phyloP scores from a whole-genome alignment of 2,888 invertebrate genomes.

The Ophion ellenae region DNA sequence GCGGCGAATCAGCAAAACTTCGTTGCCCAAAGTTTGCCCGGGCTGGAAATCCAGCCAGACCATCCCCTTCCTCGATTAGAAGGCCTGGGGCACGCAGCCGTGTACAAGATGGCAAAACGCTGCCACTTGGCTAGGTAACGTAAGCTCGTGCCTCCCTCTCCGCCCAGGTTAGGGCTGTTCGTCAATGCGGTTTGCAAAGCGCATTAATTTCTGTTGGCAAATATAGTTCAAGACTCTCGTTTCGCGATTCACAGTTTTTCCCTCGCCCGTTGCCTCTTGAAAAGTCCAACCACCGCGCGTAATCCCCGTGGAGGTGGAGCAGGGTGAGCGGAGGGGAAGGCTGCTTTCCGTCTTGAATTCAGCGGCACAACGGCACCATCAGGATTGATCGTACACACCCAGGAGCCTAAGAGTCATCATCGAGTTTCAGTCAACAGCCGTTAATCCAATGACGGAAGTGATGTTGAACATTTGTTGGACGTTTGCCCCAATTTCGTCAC shows the following conservation, averaged over 20 bases:
- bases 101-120: neutral
- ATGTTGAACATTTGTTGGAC: conserved; percentile 26
- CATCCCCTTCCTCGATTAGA: neutral
- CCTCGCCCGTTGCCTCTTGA: neutral
- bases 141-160: neutral
- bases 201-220: conserved; percentile 3
- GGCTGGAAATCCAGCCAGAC: neutral
- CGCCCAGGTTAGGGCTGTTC: conserved; percentile 15
- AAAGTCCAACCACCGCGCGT: neutral
- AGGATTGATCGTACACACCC: conserved; percentile 8
- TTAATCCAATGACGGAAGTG: conserved; percentile 9
- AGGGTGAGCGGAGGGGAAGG: neutral
- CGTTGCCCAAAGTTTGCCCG: neutral
- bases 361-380: neutral
- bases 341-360: conserved; percentile 4
- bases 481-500: conserved; percentile 1
- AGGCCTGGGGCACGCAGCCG: neutral
- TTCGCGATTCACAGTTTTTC: neutral
- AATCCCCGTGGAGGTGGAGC: neutral
- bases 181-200: conserved; percentile 8
- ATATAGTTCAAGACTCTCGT: conserved; percentile 3
- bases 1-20: neutral
- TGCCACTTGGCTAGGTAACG: neutral
- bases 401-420: conserved; percentile 10
- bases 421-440: neutral